These are phyloP conservation scores for Drosophila koepferae DNA, from an alignment of 2,888 invertebrate genomes.

Conservation along the genomic window DNA sequence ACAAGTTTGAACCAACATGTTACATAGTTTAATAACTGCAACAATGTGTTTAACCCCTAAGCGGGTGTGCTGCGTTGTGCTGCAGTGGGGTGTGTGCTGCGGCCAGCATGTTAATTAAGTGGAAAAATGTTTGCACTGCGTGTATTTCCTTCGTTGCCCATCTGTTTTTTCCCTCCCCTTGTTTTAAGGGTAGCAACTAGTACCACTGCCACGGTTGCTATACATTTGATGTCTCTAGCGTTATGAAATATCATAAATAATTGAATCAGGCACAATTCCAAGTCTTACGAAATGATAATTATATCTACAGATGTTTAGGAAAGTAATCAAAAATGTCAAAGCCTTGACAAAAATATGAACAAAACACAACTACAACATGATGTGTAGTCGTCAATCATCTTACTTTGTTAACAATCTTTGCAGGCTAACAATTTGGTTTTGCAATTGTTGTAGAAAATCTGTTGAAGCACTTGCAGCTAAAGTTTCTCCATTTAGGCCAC, in stretches of 20 bases:
- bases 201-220: slow-evolving; percentile 9
- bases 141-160: slow-evolving; percentile 7
- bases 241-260: slow-evolving; percentile 56
- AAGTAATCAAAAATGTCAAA: slow-evolving; percentile 30
- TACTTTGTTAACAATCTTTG: slow-evolving; percentile 10
- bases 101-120: slow-evolving; percentile 76
- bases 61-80: slow-evolving; percentile 15
- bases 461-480: slow-evolving; percentile 7
- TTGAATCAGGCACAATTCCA: slow-evolving; percentile 43
- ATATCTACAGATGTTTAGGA: slow-evolving; percentile 38
- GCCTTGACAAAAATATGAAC: not conserved
- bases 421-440: slow-evolving; percentile 24
- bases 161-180: not conserved
- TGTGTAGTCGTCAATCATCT: too few species aligned
- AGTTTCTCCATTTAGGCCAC: not conserved
- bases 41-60: slow-evolving; percentile 69
- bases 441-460: slow-evolving; percentile 40
- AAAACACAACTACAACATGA: not conserved
- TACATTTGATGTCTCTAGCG: slow-evolving; percentile 7
- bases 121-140: slow-evolving; percentile 59
- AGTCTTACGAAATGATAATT: slow-evolving; percentile 46
- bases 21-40: slow-evolving; percentile 71
- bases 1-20: slow-evolving; percentile 48
- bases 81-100: slow-evolving; percentile 26
- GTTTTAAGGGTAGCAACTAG: slow-evolving; percentile 28